A percentile compares a stretch with the other conserved stretches of the same genome.
phyloP scores from a whole-genome alignment of 2,797 vertebrate species.

The Danio albolineatus region DNA sequence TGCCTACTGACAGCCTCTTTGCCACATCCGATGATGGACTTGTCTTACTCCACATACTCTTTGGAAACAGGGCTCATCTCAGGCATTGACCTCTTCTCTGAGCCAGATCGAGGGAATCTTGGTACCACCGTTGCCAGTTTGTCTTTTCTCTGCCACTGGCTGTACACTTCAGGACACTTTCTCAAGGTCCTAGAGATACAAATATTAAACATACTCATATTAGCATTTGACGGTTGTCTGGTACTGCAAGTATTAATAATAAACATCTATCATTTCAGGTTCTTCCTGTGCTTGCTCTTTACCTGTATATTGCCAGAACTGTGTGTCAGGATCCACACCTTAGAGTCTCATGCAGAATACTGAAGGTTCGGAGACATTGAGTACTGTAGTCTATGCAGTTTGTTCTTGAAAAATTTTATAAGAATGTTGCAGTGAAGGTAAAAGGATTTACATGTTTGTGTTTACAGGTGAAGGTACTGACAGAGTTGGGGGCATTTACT shows the following conservation, averaged over 20 bases:
- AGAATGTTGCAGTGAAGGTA: background rate
- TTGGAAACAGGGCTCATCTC: conserved; percentile 83
- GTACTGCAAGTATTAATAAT: background rate
- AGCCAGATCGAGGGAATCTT: conserved; percentile 80
- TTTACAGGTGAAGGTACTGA: conserved; percentile 86
- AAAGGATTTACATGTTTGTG: conserved; percentile 28
- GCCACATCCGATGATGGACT: conserved; percentile 83
- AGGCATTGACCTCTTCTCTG: conserved; percentile 89
- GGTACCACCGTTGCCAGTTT: conserved; percentile 82
- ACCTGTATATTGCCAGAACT: conserved; percentile 85
- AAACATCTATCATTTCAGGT: conserved; percentile 74
- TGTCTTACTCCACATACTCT: conserved; percentile 83
- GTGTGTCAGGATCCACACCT: conserved; percentile 85
- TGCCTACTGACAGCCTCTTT: conserved; percentile 86
- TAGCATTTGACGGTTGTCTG: background rate
- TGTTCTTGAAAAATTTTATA: background rate
- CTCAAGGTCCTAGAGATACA: conserved; percentile 77
- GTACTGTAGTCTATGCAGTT: too few relatives aligned
- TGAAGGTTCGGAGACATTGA: conserved; percentile 84
- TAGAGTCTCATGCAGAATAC: conserved; percentile 84
- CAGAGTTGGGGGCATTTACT: conserved; percentile 85
- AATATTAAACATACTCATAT: background rate
- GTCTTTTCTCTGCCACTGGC: conserved; percentile 86
- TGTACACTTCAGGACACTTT: conserved; percentile 84
- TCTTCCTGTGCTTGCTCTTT: conserved; percentile 87